phyloP scores from a whole-genome alignment of 1,140 invertebrate genomes.

The Drosophila neocordata region DNA sequence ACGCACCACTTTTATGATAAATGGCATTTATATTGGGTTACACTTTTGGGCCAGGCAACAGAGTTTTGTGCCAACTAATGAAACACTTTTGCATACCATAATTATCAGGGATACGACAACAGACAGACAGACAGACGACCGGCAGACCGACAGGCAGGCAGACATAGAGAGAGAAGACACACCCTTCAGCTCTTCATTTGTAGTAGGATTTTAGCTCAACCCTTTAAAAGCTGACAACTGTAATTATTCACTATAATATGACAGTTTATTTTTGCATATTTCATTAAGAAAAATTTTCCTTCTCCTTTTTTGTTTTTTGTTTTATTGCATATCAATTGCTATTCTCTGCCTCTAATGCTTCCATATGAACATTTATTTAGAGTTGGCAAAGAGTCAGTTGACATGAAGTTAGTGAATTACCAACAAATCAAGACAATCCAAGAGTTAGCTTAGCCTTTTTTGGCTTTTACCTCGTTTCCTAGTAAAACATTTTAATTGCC shows the following conservation, averaged over 20 bases:
- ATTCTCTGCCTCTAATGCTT: background rate
- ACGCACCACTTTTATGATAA: conserved; percentile 64
- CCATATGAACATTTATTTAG: no score
- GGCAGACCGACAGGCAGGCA: background rate
- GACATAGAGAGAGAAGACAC: no score
- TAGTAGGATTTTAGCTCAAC: background rate
- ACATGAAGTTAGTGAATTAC: no score
- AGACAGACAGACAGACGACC: background rate
- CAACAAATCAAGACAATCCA: background rate
- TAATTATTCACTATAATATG: conserved; percentile 73
- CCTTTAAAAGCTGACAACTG: conserved; percentile 60
- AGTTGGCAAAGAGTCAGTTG: no score
- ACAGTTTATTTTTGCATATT: conserved; percentile 74
- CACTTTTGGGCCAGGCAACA: conserved; percentile 50
- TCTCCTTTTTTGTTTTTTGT: background rate
- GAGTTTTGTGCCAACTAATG: conserved; percentile 48
- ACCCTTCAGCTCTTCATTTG: background rate
- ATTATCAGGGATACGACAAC: conserved; percentile 49
- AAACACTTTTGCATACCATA: conserved; percentile 69
- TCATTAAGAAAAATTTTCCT: conserved; percentile 42
- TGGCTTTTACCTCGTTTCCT: background rate
- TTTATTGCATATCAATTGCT: background rate
- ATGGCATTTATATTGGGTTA: conserved; percentile 80
- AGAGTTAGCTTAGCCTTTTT: no score
- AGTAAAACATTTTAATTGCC: background rate